Evolutionary conservation across 2,888 invertebrate species (phyloP).

Genomic region (Osedax fenrisi): DNA sequence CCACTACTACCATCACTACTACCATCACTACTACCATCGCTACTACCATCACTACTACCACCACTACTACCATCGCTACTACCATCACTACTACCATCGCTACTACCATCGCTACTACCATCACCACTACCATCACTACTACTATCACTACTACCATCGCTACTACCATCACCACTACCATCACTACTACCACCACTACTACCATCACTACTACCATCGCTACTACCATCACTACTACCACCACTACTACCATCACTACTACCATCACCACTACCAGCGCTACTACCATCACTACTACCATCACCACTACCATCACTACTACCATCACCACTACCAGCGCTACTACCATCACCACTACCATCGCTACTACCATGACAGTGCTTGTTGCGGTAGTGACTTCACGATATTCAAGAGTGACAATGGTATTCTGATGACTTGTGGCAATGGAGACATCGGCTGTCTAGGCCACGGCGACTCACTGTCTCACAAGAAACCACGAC

Average conservation of each 20-base stretch:
- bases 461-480: conserved; percentile 60
- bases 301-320: background rate
- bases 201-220: too few relatives aligned
- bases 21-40: too few relatives aligned
- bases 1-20: too few relatives aligned
- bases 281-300: background rate
- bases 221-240: background rate
- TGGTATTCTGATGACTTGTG: conserved; percentile 62
- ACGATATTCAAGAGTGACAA: conserved; percentile 61
- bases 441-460: conserved; percentile 58
- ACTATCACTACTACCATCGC: too few relatives aligned
- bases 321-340: background rate
- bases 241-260: background rate
- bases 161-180: too few relatives aligned
- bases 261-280: background rate
- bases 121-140: too few relatives aligned
- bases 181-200: too few relatives aligned
- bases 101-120: too few relatives aligned
- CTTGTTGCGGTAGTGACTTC: conserved; percentile 59
- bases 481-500: conserved; percentile 55
- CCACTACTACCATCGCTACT: too few relatives aligned
- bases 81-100: too few relatives aligned
- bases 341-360: background rate
- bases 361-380: conserved; percentile 45
- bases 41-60: too few relatives aligned